Percentiles rank a stretch among this genome's conserved stretches.
Evolutionary conservation across 2,797 vertebrate genomes (phyloP).

Genomic region (Yasuhikotakia modesta): DNA sequence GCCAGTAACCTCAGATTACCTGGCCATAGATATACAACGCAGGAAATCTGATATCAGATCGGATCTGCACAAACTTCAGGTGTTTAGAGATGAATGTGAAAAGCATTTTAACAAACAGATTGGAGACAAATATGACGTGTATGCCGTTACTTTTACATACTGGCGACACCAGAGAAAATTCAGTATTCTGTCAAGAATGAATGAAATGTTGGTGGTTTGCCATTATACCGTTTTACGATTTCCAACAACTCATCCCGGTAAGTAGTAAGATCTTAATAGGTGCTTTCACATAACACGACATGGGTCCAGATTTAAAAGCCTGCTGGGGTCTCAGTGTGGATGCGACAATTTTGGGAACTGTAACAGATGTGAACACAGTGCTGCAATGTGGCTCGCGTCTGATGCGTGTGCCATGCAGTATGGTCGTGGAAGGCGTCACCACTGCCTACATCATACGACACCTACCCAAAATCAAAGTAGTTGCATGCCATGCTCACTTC

Average conservation of each 20-base stretch:
- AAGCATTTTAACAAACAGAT: background rate
- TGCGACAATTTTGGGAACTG: slow-evolving; percentile 33
- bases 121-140: background rate
- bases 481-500: slow-evolving; percentile 40
- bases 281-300: background rate
- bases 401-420: slow-evolving; percentile 58
- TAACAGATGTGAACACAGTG: slow-evolving; percentile 42
- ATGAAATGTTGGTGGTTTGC: background rate
- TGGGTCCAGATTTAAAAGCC: background rate
- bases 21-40: background rate
- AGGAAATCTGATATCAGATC: background rate
- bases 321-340: background rate
- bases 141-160: slow-evolving; percentile 3
- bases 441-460: slow-evolving; percentile 63
- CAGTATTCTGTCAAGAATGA: background rate
- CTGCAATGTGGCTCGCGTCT: slow-evolving; percentile 56
- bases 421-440: slow-evolving; percentile 66
- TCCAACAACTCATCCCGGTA: background rate
- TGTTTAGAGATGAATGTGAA: background rate
- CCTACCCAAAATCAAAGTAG: slow-evolving; percentile 57
- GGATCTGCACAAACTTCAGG: background rate
- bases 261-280: background rate
- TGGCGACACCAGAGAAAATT: slow-evolving; percentile 2
- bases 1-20: background rate
- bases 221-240: background rate